Evolutionary conservation across 1,140 invertebrate genomes (phyloP).

Genomic region (Panulirus ornatus): DNA sequence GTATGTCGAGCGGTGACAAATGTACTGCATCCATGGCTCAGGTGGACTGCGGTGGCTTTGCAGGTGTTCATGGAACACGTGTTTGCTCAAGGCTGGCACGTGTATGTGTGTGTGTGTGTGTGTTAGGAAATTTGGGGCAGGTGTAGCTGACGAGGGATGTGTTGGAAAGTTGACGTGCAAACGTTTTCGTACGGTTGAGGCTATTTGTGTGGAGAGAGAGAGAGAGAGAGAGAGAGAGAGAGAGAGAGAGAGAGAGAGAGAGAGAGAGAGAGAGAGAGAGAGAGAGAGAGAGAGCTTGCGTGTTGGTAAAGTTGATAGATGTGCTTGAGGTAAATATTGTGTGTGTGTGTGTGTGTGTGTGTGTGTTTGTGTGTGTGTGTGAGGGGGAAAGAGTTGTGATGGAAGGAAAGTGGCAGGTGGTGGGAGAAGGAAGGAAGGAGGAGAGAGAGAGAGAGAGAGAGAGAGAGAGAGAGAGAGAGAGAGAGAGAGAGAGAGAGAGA

Average conservation of each 20-base stretch:
- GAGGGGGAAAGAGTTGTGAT: not conserved
- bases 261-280: not conserved
- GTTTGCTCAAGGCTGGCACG: too few species aligned
- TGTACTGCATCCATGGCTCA: too few species aligned
- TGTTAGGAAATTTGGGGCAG: too few species aligned
- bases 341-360: not conserved
- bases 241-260: not conserved
- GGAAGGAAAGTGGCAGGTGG: not conserved
- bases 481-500: constrained; percentile 5
- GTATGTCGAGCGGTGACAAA: too few species aligned
- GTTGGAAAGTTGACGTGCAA: too few species aligned
- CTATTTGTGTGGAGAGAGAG: too few species aligned
- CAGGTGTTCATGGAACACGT: too few species aligned
- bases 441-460: not conserved
- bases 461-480: not conserved
- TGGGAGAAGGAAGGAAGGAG: not conserved
- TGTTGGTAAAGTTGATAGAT: not conserved
- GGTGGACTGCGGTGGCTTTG: too few species aligned
- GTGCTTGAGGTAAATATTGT: not conserved
- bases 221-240: not conserved
- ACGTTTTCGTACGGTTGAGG: too few species aligned
- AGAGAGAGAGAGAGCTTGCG: too few species aligned
- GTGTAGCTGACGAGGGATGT: too few species aligned
- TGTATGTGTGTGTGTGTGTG: too few species aligned
- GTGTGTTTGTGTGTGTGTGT: not conserved